Evolutionary conservation across 2,113 vertebrate species (phyloP), one percentile per base, ranked within the genome.

Genomic region (Atlantisia rogersi): DNA sequence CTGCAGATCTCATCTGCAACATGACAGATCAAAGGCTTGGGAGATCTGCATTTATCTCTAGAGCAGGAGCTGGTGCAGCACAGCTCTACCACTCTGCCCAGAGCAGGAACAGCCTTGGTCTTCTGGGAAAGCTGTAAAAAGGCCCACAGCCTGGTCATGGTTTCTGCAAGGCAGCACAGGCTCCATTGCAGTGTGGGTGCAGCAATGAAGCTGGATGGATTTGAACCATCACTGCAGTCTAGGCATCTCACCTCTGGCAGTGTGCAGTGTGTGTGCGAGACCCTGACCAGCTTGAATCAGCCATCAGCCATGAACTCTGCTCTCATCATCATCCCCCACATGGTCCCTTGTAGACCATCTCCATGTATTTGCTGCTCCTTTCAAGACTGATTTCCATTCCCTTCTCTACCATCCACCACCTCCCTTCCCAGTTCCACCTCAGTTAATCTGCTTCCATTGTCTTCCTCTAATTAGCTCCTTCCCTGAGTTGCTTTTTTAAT

Each of bases 381-480:
- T 83, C 58, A 58, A 32, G 35, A 32, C 26, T 64, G 44, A 28
- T 70, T 91, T 71, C 83, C 17, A 7, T 68, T 80, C 83, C 68
- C 8, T 53, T 46, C 86, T 63, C 15, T 24, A 26, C 56, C 75
- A 42, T 35, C 65, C 65, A 50, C 42, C 80, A 80, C 35, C 52
- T 64, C 65, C 32, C 67, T 69, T 73, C 67, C 69, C 8, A 6
- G 63, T 76, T 84, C 32, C 55, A 80, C 63, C 79, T 86, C 84
- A 60, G 58, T 39, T 93, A 90, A 46, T 89, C 62, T 63, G 48
- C 55, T 93, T 69, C 56, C 11, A 2, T 46, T 91, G 81, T 93
- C 65, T 82, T 76, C 88, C 65, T 79, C 67, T 94, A 79, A 96
- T 96, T 90, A 96, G 65, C 75, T 79, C 68, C 75, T 87, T 93